phyloP scores from a whole-genome alignment of 2,797 vertebrate species.

The Pantherophis vulpinus region DNA sequence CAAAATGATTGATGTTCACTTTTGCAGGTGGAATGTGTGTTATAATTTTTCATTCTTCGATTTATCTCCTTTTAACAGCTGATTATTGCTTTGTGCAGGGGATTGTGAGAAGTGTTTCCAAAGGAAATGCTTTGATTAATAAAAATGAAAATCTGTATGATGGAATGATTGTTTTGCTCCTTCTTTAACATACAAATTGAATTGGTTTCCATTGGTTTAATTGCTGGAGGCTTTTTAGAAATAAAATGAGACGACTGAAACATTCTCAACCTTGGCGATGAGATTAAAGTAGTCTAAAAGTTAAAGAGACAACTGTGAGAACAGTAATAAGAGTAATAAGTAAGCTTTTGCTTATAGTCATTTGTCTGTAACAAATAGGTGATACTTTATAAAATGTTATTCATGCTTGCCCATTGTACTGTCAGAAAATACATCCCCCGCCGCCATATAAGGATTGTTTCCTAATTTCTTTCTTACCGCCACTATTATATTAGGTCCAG shows the following conservation, averaged over 20 bases:
- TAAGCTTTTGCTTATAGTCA: conserved; percentile 21
- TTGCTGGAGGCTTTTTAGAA: conserved; percentile 37
- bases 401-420: background rate
- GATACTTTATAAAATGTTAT: background rate
- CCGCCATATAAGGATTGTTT: background rate
- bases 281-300: conserved; percentile 40
- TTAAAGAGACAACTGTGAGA: conserved; percentile 29
- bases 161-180: conserved; percentile 36
- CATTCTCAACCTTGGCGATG: conserved; percentile 21
- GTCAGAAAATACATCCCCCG: background rate
- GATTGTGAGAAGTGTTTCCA: conserved; percentile 48
- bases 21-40: conserved; percentile 53
- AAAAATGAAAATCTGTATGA: background rate
- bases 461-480: conserved; percentile 20
- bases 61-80: conserved; percentile 67
- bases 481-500: background rate
- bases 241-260: conserved; percentile 27
- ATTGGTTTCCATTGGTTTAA: conserved; percentile 11
- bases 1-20: conserved; percentile 60
- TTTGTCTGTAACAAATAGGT: conserved; percentile 20
- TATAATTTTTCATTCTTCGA: conserved; percentile 61
- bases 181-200: conserved; percentile 13
- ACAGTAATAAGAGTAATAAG: background rate
- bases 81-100: conserved; percentile 52
- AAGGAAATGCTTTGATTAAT: conserved; percentile 37